Evolutionary conservation across 2,888 invertebrate species (phyloP).

Genomic region (Agrochola macilenta): DNA sequence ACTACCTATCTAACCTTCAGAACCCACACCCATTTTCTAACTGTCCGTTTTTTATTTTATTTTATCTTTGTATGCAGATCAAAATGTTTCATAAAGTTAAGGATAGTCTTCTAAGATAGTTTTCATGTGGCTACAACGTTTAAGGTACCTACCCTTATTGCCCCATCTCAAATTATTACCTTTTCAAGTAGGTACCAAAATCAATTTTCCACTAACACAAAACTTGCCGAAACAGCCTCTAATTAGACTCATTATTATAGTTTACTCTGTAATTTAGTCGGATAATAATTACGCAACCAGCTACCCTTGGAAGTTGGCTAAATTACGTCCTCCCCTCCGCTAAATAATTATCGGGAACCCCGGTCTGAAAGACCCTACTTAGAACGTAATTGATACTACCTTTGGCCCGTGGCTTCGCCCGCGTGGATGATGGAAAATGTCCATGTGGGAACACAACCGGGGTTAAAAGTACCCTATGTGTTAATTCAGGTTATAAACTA

Average conservation of each 20-base stretch:
- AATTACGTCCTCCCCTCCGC: slow-evolving; percentile 48
- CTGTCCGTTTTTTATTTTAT: neutral
- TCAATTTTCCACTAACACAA: slow-evolving; percentile 27
- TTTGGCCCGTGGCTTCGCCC: neutral
- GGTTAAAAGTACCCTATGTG: neutral
- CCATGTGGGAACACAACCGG: neutral
- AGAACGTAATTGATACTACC: slow-evolving; percentile 38
- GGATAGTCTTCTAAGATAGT: neutral
- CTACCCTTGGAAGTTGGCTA: slow-evolving; percentile 46
- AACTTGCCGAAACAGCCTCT: slow-evolving; percentile 31
- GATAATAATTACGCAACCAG: slow-evolving; percentile 58
- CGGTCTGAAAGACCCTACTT: slow-evolving; percentile 32
- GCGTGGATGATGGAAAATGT: neutral
- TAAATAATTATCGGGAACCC: slow-evolving; percentile 59
- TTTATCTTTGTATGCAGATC: neutral
- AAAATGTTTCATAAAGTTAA: neutral
- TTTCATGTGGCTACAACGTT: neutral
- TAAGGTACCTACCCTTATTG: neutral
- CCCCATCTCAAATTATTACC: neutral
- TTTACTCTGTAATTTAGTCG: slow-evolving; percentile 63
- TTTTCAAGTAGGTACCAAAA: slow-evolving; percentile 17
- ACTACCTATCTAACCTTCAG: too few species aligned
- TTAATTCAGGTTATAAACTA: neutral
- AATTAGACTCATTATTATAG: slow-evolving; percentile 56
- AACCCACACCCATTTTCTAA: neutral